phyloP scores from a whole-genome alignment of 2,113 vertebrate genomes.

The Toxostoma redivivum region DNA sequence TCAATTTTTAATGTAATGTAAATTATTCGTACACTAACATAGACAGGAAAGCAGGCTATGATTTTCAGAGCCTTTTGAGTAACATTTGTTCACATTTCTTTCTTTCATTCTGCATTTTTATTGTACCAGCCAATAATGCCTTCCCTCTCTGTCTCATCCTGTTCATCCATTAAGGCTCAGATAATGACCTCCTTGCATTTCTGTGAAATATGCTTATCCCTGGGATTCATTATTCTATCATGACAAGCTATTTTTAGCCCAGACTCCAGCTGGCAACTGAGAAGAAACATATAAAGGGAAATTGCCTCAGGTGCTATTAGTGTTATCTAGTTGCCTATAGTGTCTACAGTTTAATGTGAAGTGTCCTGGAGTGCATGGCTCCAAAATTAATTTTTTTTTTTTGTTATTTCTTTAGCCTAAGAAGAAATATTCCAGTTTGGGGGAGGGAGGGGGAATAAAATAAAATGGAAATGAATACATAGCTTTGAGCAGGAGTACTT shows the following conservation, averaged over 20 bases:
- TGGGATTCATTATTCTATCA: slow-evolving; percentile 53
- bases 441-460: no score
- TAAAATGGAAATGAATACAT: background rate
- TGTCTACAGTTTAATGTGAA: slow-evolving; percentile 40
- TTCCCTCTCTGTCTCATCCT: background rate
- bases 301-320: slow-evolving; percentile 42
- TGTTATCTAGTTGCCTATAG: slow-evolving; percentile 45
- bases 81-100: background rate
- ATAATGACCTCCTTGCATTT: slow-evolving; percentile 17
- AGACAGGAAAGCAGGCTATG: slow-evolving; percentile 25
- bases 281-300: slow-evolving; percentile 32
- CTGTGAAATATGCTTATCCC: background rate
- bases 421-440: background rate
- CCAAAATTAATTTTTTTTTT: background rate
- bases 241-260: slow-evolving; percentile 36
- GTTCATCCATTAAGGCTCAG: slow-evolving; percentile 34
- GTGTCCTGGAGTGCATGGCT: slow-evolving; percentile 1
- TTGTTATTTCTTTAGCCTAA: background rate
- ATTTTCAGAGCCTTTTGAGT: slow-evolving; percentile 25
- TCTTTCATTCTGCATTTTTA: background rate
- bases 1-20: slow-evolving; percentile 49
- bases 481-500: background rate
- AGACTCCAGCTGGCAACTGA: slow-evolving; percentile 33
- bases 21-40: slow-evolving; percentile 16
- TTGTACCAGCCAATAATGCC: background rate